Percentiles rank a stretch among this genome's conserved stretches.
Evolutionary conservation across 2,797 vertebrate genomes (phyloP).

Genomic region (Coilia nasus): DNA sequence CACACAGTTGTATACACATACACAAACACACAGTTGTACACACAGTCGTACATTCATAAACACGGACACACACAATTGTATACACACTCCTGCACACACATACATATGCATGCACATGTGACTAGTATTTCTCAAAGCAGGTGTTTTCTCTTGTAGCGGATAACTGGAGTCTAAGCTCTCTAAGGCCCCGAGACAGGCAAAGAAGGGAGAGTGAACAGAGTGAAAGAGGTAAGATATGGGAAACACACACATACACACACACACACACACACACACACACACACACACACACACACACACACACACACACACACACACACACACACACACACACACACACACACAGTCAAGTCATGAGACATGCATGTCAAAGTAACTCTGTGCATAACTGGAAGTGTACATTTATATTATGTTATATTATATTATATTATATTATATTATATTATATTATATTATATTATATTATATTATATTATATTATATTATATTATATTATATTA

Average conservation of each 20-base stretch:
- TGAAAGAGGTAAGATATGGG: conserved; percentile 39
- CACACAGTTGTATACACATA: not conserved
- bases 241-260: not conserved
- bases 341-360: no score
- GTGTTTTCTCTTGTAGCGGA: conserved; percentile 28
- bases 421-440: no score
- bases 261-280: not conserved
- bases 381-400: not conserved
- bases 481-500: no score
- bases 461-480: no score
- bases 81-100: not conserved
- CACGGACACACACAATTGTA: not conserved
- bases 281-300: not conserved
- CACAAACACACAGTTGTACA: not conserved
- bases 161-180: conserved; percentile 34
- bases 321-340: not conserved
- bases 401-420: no score
- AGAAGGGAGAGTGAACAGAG: conserved; percentile 43
- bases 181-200: conserved; percentile 27
- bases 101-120: not conserved
- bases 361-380: not conserved
- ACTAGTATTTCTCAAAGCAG: not conserved
- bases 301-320: not conserved
- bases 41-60: no score
- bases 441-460: no score